Base-by-base conservation (phyloP, 1,140 invertebrate species). In the Drosophila insularis region DNA sequence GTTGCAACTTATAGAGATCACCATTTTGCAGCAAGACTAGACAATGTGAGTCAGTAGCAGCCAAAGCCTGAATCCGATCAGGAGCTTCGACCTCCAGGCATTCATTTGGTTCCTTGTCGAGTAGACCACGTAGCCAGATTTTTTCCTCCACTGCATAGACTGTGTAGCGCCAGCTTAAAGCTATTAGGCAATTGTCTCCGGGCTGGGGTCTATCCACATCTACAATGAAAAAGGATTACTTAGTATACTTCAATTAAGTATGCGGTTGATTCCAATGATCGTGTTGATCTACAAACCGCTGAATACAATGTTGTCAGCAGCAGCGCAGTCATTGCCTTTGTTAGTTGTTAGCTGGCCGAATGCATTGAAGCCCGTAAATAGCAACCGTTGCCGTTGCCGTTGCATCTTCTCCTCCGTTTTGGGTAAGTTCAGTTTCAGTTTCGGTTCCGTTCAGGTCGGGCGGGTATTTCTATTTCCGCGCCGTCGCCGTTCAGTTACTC, bases 351-450 rank as follows among this genome's bases (percentile, higher is more conserved):
- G n/a, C 78, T 92, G 92, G 17, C 90, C 90, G 72, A 92, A 92
- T 64, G 84, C 82, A 91, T 92, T 92, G 78, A 92, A 92, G 61
- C 92, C 92, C 75, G 89, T 80, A 84, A 90, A 89, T 70, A 89
- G 84, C 58, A 89, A 78, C 66, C 68, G 85, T 69, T 66, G 63
- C 43, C 67, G 84, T 63, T 62, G 63, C 43, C 67, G 84, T 63
- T 62, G 63, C 77, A 80, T 89, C 77, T 74, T 84, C 74, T 50
- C 43, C 4, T 50, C 43, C 43, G 19, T 50, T 50, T 50, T 50
- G 43, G 43, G 14, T 50, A 21, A 21, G 56, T 43, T 43, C 63
- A 37, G 59, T 76, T 72, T 32, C 39, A 46, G 59, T 40, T 40
- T 54, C 50, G 39, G 66, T 50, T 67, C 50, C 14, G 43, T 46